phyloP scores from a whole-genome alignment of 1,140 invertebrate genomes.

The Drosophila pruinosa region DNA sequence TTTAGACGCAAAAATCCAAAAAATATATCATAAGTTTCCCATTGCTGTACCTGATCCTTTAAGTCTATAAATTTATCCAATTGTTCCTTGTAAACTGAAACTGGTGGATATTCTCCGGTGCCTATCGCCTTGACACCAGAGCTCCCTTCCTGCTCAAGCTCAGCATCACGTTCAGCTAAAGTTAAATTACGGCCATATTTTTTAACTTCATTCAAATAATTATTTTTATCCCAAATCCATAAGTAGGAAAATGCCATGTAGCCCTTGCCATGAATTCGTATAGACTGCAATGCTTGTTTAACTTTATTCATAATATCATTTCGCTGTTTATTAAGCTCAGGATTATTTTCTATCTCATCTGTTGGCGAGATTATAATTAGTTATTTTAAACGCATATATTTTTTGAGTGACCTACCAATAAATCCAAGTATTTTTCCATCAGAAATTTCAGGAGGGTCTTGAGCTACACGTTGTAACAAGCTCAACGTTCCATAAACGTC shows the following conservation, averaged over 20 bases:
- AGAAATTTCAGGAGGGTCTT: slow-evolving; percentile 49
- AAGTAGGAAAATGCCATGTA: slow-evolving; percentile 84
- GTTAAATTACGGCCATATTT: slow-evolving; percentile 86
- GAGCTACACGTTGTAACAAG: slow-evolving; percentile 51
- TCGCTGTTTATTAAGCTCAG: slow-evolving; percentile 48
- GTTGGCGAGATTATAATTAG: background rate
- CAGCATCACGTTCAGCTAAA: slow-evolving; percentile 84
- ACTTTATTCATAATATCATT: slow-evolving; percentile 59
- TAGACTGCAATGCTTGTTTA: slow-evolving; percentile 51
- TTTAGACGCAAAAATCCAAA: slow-evolving; percentile 88
- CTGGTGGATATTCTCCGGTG: slow-evolving; percentile 41
- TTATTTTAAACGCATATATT: background rate
- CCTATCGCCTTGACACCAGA: slow-evolving; percentile 55
- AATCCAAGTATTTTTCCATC: slow-evolving; percentile 9
- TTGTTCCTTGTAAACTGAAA: slow-evolving; percentile 66
- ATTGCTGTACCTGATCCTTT: slow-evolving; percentile 51
- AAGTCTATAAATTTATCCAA: slow-evolving; percentile 67
- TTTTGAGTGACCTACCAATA: slow-evolving; percentile 44
- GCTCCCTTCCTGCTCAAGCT: slow-evolving; percentile 45
- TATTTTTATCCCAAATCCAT: slow-evolving; percentile 87
- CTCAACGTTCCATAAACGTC: slow-evolving; percentile 86
- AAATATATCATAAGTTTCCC: slow-evolving; percentile 82
- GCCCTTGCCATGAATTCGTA: slow-evolving; percentile 48
- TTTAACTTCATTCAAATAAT: slow-evolving; percentile 87
- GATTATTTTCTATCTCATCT: slow-evolving; percentile 54